These are phyloP conservation scores for Myotis findleyi DNA, from an alignment of 2,797 vertebrate genomes.

Conservation along the genomic window DNA sequence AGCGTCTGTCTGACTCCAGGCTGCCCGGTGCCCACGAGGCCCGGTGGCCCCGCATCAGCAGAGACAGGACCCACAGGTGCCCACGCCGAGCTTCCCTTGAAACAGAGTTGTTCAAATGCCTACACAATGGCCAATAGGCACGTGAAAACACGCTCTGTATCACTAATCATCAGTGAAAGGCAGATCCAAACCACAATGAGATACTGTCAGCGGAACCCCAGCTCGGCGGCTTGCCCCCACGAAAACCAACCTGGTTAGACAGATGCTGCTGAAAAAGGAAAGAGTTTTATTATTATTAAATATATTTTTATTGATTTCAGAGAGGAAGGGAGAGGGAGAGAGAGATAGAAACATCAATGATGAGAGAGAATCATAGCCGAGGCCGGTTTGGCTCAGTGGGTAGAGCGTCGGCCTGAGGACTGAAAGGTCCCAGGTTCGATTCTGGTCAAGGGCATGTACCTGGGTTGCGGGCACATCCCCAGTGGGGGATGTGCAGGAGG, in stretches of 20 bases:
- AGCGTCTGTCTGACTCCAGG: background rate
- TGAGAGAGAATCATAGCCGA: too few species aligned
- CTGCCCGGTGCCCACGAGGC: background rate
- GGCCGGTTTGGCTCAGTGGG: too few species aligned
- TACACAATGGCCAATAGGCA: background rate
- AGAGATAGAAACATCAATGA: too few species aligned
- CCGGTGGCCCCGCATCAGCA: background rate
- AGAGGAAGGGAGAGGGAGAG: too few species aligned
- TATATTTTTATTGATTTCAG: too few species aligned
- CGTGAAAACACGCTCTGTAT: background rate
- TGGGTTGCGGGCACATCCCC: too few species aligned
- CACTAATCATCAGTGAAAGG: background rate
- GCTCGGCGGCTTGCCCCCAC: background rate
- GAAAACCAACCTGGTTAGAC: background rate
- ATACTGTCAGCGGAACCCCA: background rate
- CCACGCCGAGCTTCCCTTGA: background rate
- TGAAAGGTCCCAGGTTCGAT: too few species aligned
- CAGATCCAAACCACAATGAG: background rate
- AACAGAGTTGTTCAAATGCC: background rate
- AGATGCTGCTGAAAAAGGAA: background rate
- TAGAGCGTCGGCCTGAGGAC: too few species aligned
- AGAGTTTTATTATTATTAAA: background rate
- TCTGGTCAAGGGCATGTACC: too few species aligned
- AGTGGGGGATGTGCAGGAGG: too few species aligned
- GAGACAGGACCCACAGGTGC: background rate